phyloP scores from a whole-genome alignment of 2,797 vertebrate species.

The Dryobates pubescens region DNA sequence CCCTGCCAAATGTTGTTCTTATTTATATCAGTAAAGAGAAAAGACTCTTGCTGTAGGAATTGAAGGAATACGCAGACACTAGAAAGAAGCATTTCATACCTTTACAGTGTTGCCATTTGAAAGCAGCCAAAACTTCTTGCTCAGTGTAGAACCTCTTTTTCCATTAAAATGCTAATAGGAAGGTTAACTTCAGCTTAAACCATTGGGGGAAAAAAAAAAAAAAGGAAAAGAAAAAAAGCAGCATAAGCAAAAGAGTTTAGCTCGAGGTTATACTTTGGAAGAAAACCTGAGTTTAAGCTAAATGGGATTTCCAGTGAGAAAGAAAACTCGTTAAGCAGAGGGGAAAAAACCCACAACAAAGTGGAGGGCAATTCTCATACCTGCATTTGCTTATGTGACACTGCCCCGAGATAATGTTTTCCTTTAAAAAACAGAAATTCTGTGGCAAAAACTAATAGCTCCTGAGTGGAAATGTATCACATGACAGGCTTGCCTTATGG shows the following conservation, averaged over 20 bases:
- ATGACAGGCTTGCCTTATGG: neutral
- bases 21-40: slow-evolving; percentile 40
- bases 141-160: slow-evolving; percentile 54
- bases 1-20: neutral
- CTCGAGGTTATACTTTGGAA: slow-evolving; percentile 63
- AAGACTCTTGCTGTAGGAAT: slow-evolving; percentile 29
- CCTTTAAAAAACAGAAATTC: neutral
- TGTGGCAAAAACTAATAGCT: slow-evolving; percentile 9
- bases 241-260: slow-evolving; percentile 54
- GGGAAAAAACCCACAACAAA: neutral
- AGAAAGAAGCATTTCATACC: slow-evolving; percentile 49
- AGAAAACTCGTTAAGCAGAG: slow-evolving; percentile 20
- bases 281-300: slow-evolving; percentile 22
- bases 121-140: slow-evolving; percentile 63
- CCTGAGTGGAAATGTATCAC: neutral
- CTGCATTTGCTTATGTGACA: slow-evolving; percentile 14
- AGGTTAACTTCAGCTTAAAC: slow-evolving; percentile 71
- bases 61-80: slow-evolving; percentile 47
- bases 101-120: slow-evolving; percentile 59
- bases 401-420: neutral
- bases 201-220: neutral
- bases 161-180: slow-evolving; percentile 77
- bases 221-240: slow-evolving; percentile 3
- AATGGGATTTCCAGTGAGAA: slow-evolving; percentile 54
- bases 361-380: neutral